These are phyloP conservation scores for Achlya flavicornis DNA, from an alignment of 2,888 invertebrate species.

Conservation along the genomic window DNA sequence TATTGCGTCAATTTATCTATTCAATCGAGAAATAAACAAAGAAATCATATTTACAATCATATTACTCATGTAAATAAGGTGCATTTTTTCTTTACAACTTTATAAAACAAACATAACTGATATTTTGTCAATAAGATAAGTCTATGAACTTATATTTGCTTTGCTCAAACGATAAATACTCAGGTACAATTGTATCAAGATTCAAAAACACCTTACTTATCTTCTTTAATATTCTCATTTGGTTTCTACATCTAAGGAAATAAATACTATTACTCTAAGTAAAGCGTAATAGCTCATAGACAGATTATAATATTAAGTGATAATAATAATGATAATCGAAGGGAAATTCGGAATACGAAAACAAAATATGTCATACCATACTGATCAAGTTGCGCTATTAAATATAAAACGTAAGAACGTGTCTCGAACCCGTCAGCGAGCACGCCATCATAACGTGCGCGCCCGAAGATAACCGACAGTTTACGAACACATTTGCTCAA, in stretches of 20 bases:
- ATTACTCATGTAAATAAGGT: neutral
- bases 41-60: neutral
- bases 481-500: neutral
- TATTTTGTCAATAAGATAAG: neutral
- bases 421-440: slow-evolving; percentile 25
- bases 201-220: neutral
- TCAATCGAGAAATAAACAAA: neutral
- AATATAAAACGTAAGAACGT: slow-evolving; percentile 19
- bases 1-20: neutral
- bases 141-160: neutral
- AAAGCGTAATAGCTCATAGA: slow-evolving; percentile 15
- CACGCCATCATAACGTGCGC: slow-evolving; percentile 44
- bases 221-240: neutral
- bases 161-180: neutral
- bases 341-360: slow-evolving; percentile 30
- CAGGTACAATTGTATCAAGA: neutral
- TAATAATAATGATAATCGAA: no score
- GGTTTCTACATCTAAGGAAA: neutral
- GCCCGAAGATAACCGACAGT: slow-evolving; percentile 19
- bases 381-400: slow-evolving; percentile 37
- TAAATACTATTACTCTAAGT: slow-evolving; percentile 13
- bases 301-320: slow-evolving; percentile 20
- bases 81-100: neutral
- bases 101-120: neutral
- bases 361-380: slow-evolving; percentile 32